A percentile compares a stretch with the other conserved stretches of the same genome.
Conservation (phyloP, 2,797 vertebrate genomes). For the Xerus rutilus region DNA sequence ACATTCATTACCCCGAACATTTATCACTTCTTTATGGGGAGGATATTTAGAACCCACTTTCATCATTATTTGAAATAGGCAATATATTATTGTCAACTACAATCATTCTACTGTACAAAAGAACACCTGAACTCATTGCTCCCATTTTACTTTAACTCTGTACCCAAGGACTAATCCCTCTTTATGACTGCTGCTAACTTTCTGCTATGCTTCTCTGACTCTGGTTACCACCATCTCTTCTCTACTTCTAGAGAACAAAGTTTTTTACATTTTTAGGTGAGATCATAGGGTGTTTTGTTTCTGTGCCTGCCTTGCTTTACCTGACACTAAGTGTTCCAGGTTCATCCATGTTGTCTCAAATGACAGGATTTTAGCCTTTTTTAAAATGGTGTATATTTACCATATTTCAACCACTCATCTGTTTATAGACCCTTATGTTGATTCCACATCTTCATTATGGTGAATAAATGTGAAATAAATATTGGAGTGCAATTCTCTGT, state of each 20-base stretch:
- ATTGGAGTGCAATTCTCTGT: not conserved
- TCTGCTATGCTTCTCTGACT: not conserved
- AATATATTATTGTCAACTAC: no score
- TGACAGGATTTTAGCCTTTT: not conserved
- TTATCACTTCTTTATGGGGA: no score
- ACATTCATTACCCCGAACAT: not conserved
- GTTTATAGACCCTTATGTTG: not conserved
- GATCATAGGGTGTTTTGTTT: not conserved
- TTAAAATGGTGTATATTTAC: not conserved
- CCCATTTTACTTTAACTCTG: not conserved
- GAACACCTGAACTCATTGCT: not conserved
- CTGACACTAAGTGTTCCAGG: not conserved
- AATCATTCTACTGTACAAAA: not conserved
- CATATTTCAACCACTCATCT: no score
- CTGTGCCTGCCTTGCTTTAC: not conserved
- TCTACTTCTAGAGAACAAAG: not conserved
- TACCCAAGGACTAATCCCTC: not conserved
- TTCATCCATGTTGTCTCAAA: not conserved
- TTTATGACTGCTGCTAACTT: not conserved
- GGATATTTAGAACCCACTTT: no score
- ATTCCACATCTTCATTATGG: not conserved
- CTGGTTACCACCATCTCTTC: not conserved
- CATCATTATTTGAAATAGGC: no score
- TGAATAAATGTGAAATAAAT: not conserved
- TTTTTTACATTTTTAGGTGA: not conserved